Evolutionary conservation across 1,140 invertebrate species (phyloP).

Genomic region (Arion vulgaris): DNA sequence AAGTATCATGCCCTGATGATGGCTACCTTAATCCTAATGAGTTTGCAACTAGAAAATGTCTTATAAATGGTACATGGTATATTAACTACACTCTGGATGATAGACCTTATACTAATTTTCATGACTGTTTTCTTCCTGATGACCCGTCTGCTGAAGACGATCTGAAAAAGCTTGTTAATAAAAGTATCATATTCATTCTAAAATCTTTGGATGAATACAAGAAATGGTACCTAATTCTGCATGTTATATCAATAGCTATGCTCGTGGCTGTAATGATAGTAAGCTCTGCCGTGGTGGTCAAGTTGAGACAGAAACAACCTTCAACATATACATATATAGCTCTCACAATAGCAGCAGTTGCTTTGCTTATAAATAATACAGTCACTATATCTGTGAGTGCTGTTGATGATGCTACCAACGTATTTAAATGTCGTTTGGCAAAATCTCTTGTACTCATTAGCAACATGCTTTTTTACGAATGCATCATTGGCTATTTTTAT

Average conservation of each 20-base stretch:
- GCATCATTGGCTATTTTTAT: slow-evolving; percentile 41
- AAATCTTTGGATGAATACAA: neutral
- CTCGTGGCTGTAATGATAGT: neutral
- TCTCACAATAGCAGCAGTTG: neutral
- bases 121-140: neutral
- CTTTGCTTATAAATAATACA: slow-evolving; percentile 28
- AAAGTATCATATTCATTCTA: slow-evolving; percentile 21
- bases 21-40: slow-evolving; percentile 25
- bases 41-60: slow-evolving; percentile 30
- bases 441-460: slow-evolving; percentile 15
- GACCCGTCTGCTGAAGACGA: neutral
- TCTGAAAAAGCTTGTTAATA: slow-evolving; percentile 8
- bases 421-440: neutral
- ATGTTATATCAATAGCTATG: neutral
- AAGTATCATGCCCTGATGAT: slow-evolving; percentile 26
- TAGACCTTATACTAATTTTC: slow-evolving; percentile 17
- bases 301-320: too few relatives aligned
- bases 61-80: slow-evolving; percentile 30
- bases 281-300: neutral
- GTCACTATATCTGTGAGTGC: slow-evolving; percentile 23
- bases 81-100: slow-evolving; percentile 16
- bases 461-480: slow-evolving; percentile 26
- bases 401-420: slow-evolving; percentile 15
- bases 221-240: neutral
- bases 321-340: neutral